These are phyloP conservation scores for Smutsia temminckii DNA, from an alignment of 2,797 vertebrate genomes.

Conservation along the genomic window DNA sequence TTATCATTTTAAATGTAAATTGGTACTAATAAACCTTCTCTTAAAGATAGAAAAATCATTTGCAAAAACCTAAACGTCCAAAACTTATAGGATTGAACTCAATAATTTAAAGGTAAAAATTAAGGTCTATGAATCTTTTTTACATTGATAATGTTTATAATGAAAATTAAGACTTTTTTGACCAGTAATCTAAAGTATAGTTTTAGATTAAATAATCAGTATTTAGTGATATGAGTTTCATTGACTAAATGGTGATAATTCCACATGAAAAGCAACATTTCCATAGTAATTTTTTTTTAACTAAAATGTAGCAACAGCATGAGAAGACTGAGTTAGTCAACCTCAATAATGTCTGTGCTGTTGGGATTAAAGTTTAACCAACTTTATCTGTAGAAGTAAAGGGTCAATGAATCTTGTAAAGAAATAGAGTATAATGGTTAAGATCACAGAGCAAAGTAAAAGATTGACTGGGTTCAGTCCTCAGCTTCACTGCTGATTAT, in stretches of 20 bases:
- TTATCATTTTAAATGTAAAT: background rate
- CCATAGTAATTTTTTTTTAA: background rate
- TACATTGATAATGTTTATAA: background rate
- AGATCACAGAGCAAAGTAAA: background rate
- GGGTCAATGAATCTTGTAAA: background rate
- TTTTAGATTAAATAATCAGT: background rate
- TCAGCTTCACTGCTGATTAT: background rate
- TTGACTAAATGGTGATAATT: background rate
- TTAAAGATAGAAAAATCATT: background rate
- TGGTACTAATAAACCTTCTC: background rate
- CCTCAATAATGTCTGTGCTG: background rate
- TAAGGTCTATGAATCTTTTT: background rate
- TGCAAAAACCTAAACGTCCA: background rate
- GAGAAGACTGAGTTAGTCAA: background rate
- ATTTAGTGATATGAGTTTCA: background rate
- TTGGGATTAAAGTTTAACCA: background rate
- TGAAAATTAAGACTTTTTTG: background rate
- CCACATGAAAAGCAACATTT: background rate
- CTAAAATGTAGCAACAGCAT: background rate
- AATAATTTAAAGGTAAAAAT: background rate
- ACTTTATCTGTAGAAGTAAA: background rate
- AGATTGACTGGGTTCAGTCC: background rate
- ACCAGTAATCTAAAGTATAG: background rate
- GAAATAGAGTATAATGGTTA: too few relatives aligned
- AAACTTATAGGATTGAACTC: background rate